phyloP scores from a whole-genome alignment of 2,888 invertebrate genomes.

The Lasius platythorax region DNA sequence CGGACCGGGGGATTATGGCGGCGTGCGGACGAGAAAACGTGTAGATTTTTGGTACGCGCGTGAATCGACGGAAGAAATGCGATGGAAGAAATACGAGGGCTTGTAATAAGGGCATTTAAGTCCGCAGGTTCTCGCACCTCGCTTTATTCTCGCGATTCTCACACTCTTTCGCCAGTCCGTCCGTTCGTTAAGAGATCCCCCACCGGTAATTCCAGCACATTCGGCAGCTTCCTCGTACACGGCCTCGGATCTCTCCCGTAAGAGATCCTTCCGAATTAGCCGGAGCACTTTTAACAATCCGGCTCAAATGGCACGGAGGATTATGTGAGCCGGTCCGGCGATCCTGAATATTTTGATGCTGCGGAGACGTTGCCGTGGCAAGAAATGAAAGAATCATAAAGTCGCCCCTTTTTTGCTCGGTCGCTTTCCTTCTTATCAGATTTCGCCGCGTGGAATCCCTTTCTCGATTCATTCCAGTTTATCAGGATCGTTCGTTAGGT shows the following conservation, averaged over 20 bases:
- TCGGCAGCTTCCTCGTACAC: conserved; percentile 1
- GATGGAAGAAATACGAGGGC: conserved; percentile 25
- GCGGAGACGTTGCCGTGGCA: neutral
- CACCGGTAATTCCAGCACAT: conserved; percentile 18
- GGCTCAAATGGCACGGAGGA: conserved; percentile 27
- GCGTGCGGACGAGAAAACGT: conserved; percentile 30
- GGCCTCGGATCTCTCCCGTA: neutral
- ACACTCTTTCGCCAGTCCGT: neutral
- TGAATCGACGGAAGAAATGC: conserved; percentile 20
- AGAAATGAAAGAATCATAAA: conserved; percentile 41
- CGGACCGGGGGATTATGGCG: conserved; percentile 16
- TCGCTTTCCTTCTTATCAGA: conserved; percentile 46
- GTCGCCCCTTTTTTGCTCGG: conserved; percentile 12
- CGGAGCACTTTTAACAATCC: conserved; percentile 35
- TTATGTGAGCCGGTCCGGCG: conserved; percentile 32
- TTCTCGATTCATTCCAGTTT: conserved; percentile 13
- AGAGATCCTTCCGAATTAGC: conserved; percentile 43
- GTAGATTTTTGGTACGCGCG: conserved; percentile 39
- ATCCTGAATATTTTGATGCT: conserved; percentile 42
- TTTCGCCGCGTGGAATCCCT: conserved; percentile 14
- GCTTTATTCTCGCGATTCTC: conserved; percentile 31
- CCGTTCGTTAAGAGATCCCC: conserved; percentile 29
- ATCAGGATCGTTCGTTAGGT: conserved; percentile 24
- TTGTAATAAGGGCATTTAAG: conserved; percentile 47
- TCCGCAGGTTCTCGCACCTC: conserved; percentile 26